Conservation (phyloP, 2,888 invertebrate genomes). For the Norana najaformis region DNA sequence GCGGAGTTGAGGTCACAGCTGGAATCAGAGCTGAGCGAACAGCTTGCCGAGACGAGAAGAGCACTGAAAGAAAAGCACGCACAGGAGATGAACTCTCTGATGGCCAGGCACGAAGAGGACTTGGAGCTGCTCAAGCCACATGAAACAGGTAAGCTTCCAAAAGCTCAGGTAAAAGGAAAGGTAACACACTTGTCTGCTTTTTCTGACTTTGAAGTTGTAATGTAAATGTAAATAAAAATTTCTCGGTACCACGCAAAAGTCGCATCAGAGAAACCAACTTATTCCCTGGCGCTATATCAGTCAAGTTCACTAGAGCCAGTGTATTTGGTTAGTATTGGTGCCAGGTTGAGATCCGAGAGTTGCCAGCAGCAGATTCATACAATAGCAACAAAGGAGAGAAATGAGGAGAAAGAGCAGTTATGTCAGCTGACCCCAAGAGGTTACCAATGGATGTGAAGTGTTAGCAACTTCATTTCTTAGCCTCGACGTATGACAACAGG, state of each 20-base stretch:
- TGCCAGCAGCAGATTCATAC: not conserved
- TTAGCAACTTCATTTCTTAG: too few relatives aligned
- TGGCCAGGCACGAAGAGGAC: conserved; percentile 50
- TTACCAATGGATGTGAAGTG: not conserved
- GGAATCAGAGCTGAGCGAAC: conserved; percentile 30
- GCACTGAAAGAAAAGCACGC: conserved; percentile 49
- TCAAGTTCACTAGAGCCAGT: not conserved
- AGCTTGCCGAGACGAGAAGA: conserved; percentile 33
- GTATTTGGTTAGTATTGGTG: not conserved
- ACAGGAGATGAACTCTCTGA: conserved; percentile 48
- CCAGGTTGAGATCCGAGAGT: not conserved
- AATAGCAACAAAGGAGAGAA: not conserved
- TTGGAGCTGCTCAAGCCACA: conserved; percentile 38
- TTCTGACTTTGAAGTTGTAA: too few relatives aligned
- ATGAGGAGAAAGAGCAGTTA: not conserved
- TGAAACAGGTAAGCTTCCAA: not conserved
- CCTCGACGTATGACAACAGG: too few relatives aligned
- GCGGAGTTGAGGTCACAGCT: conserved; percentile 19
- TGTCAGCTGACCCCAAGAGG: not conserved
- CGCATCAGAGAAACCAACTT: too few relatives aligned
- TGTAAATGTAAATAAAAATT: too few relatives aligned
- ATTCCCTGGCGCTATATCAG: too few relatives aligned
- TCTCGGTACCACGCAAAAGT: too few relatives aligned
- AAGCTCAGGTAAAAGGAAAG: not conserved
- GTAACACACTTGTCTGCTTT: not conserved